Percentiles rank a stretch among this genome's conserved stretches.
Conservation (phyloP, 2,113 vertebrate species). For the Baryphthengus martii region DNA sequence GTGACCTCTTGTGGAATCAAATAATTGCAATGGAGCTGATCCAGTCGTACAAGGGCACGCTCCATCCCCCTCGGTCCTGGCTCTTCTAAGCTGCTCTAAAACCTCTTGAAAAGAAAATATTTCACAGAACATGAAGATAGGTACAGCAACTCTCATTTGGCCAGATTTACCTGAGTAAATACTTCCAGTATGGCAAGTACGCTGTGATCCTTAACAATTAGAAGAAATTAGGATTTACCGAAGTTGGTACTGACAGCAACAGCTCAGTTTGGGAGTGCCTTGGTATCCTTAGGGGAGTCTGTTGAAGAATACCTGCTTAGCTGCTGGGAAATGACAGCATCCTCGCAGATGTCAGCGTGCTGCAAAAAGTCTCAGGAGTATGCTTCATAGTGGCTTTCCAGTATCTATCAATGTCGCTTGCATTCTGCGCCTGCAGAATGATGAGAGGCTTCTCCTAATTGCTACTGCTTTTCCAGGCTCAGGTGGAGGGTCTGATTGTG, state of each 20-base stretch:
- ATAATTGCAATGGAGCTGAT: not conserved
- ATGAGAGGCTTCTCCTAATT: not conserved
- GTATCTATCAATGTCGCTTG: not conserved
- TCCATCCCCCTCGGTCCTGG: not conserved
- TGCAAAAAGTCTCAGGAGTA: not conserved
- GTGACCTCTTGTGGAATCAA: constrained; percentile 18
- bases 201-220: not conserved
- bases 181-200: not conserved
- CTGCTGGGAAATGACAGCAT: not conserved
- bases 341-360: not conserved
- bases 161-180: not conserved
- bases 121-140: not conserved
- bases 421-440: not conserved
- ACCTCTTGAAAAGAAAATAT: not conserved
- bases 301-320: not conserved
- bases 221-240: not conserved
- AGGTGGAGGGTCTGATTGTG: not conserved
- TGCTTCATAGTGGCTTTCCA: not conserved
- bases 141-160: not conserved
- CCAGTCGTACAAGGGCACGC: not conserved
- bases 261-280: not conserved
- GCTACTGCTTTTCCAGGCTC: not conserved
- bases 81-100: not conserved
- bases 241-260: not conserved
- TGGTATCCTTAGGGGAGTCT: not conserved